Evolutionary conservation across 2,888 invertebrate species (phyloP).

Genomic region (Nudaria mundana): DNA sequence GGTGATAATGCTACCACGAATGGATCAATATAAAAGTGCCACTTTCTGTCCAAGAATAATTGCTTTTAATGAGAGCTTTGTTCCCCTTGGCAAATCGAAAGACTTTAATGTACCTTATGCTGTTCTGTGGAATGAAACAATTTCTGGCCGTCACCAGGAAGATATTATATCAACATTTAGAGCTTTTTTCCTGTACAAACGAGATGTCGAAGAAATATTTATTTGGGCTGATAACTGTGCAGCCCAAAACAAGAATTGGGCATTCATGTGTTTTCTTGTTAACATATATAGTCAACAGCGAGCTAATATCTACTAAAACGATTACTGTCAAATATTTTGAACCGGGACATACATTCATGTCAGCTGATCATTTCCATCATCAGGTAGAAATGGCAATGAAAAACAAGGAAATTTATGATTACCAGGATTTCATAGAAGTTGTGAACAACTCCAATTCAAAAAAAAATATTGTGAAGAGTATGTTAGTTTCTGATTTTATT

Average conservation of each 20-base stretch:
- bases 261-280: conserved; percentile 22
- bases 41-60: conserved; percentile 24
- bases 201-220: conserved; percentile 31
- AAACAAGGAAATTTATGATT: conserved; percentile 12
- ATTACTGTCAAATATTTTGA: neutral
- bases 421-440: neutral
- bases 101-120: too few relatives aligned
- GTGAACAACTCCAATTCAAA: conserved; percentile 9
- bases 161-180: conserved; percentile 31
- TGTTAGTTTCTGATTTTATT: neutral
- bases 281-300: conserved; percentile 16
- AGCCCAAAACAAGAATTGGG: conserved; percentile 28
- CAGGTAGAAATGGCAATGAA: conserved; percentile 33
- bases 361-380: conserved; percentile 26
- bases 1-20: conserved; percentile 32
- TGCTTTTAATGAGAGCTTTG: conserved; percentile 11
- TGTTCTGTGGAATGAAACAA: conserved; percentile 33
- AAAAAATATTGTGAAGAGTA: neutral
- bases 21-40: conserved; percentile 27
- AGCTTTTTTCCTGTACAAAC: conserved; percentile 25
- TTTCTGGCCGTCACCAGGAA: conserved; percentile 34
- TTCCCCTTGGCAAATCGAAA: conserved; percentile 1
- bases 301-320: conserved; percentile 9
- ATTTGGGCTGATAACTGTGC: conserved; percentile 11
- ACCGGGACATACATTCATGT: conserved; percentile 31